phyloP scores from a whole-genome alignment of 2,113 vertebrate species.

The Sclerurus mexicanus region DNA sequence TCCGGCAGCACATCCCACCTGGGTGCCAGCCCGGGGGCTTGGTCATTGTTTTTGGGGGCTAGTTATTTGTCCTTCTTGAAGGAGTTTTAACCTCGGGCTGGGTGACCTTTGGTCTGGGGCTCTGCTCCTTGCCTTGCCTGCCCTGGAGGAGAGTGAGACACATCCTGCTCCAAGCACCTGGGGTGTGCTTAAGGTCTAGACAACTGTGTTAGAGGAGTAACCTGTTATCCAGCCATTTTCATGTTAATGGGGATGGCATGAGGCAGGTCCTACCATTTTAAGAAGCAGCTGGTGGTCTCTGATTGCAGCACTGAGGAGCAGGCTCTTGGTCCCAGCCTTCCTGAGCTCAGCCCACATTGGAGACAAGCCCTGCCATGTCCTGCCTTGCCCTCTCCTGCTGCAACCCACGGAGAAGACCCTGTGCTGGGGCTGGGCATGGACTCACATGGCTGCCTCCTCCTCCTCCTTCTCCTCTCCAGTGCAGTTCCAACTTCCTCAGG shows the following conservation, averaged over 20 bases:
- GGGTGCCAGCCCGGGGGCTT: not conserved
- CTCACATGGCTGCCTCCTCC: not conserved
- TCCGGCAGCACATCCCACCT: not conserved
- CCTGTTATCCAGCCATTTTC: not conserved
- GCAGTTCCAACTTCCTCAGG: not conserved
- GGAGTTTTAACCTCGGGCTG: not conserved
- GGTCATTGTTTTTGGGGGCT: not conserved
- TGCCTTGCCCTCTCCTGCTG: not conserved
- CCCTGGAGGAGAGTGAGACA: not conserved
- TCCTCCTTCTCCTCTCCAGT: not conserved
- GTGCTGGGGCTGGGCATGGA: rapidly evolving
- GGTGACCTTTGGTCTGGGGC: rapidly evolving
- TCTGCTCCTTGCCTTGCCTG: not conserved
- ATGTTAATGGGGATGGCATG: rapidly evolving
- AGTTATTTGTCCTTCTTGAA: not conserved
- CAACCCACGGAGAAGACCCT: not conserved
- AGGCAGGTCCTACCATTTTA: not conserved
- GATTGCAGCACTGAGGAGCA: rapidly evolving
- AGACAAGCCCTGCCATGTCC: not conserved
- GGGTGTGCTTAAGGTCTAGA: not conserved
- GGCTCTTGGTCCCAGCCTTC: not conserved
- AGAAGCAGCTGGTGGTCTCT: not conserved
- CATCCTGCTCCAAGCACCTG: not conserved
- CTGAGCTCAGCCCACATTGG: not conserved
- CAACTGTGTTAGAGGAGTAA: not conserved